Evolutionary conservation across 1,140 invertebrate genomes (phyloP), one percentile per base, ranked within the genome.

Genomic region (Drosophila ananassae): DNA sequence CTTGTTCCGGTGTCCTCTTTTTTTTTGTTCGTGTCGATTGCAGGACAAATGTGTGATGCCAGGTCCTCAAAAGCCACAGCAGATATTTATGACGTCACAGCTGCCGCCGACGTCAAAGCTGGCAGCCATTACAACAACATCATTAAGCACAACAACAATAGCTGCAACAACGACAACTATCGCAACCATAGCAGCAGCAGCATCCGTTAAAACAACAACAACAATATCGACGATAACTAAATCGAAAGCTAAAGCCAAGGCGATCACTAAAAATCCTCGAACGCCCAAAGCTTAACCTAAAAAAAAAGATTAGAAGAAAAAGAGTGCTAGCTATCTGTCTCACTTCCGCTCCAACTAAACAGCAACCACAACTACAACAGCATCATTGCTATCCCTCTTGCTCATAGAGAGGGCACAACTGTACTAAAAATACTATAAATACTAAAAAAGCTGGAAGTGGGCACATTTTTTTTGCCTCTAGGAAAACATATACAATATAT

Each of bases 41-140:
- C 77, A 91, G 90, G 83, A 91, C 90, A 89, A 91, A 91, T 91
- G 90, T 91, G 89, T 91, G 90, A 91, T 91, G 89, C 58, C 83
- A 60, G 76, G 62, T 67, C 73, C 66, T 54, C 79, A 91, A 71
- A 75, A 79, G 48, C 54, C 74, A 41, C 79, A 85, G 62, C 79
- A 91, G 72, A 84, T 91, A 76, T 91, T 91, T 89, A 85, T 89
- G 79, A 89, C 79, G 53, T 72, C 84, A 25, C 73, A 84, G 53
- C 34, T 85, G 72, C 62, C 82, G 41, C 46, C 56, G 22, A 47
- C 56, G 10, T 55, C 66, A 5, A 62, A 74, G 32, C 44, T 64
- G 56, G 22, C 71, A 39, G 30, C 61, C 48, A 39, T 66, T 44
- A 34, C 52, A 60, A 60, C 44, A 34, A 37, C 61, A 58, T 37